A percentile compares a stretch with the other conserved stretches of the same genome.
phyloP scores from a whole-genome alignment of 2,113 vertebrate species.

The Grammomys dolichurus region DNA sequence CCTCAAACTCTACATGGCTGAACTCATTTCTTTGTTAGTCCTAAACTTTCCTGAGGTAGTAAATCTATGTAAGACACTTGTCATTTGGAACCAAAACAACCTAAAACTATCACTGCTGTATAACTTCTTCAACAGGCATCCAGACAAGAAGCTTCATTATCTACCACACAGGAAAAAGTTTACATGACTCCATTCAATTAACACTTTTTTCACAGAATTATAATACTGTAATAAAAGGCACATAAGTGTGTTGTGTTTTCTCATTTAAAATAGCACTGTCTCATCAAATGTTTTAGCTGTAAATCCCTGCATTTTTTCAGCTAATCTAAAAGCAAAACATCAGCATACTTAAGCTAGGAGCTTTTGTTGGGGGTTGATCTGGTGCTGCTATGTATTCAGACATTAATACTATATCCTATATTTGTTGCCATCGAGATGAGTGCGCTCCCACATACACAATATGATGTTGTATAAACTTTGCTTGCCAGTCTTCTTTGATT shows the following conservation, averaged over 20 bases:
- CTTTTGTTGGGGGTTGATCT: not conserved
- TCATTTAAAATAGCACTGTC: not conserved
- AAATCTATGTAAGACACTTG: not conserved
- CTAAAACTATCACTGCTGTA: not conserved
- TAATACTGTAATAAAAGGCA: not conserved
- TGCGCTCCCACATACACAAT: no score
- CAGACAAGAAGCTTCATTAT: not conserved
- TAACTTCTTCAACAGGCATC: not conserved
- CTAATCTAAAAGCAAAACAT: conserved; percentile 41
- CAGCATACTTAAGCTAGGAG: not conserved
- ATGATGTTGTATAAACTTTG: no score
- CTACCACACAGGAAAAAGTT: not conserved
- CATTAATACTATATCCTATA: no score
- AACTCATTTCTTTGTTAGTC: not conserved
- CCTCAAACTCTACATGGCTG: not conserved
- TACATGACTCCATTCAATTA: conserved; percentile 2
- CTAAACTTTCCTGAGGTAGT: not conserved
- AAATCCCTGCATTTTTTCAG: not conserved
- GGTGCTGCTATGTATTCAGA: no score
- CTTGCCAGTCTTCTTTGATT: no score
- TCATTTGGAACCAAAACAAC: not conserved
- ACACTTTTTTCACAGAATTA: conserved; percentile 18
- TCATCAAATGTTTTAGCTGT: conserved; percentile 1
- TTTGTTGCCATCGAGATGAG: no score
- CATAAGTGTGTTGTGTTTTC: not conserved